Evolutionary conservation across 64 coral and sea anemone species (phyloP).

Genomic region (Montipora cactus): DNA sequence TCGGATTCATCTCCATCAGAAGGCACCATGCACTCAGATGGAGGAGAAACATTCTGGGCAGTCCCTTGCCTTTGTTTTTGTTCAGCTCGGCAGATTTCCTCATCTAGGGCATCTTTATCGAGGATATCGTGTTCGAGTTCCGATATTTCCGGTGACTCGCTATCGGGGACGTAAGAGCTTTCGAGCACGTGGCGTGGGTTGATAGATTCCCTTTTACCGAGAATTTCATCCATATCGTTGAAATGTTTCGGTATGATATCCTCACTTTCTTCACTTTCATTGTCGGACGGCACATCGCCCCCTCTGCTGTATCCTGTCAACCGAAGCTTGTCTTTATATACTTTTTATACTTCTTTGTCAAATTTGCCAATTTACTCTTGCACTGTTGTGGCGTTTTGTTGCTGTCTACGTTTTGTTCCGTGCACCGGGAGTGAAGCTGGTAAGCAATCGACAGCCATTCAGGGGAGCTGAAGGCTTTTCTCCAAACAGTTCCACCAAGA

Average conservation of each 20-base stretch:
- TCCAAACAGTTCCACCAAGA: constrained; percentile 27
- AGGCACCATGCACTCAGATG: constrained; percentile 23
- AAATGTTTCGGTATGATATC: constrained; percentile 30
- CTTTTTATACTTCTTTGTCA: constrained; percentile 41
- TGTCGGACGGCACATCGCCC: constrained; percentile 39
- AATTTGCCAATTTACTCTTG: constrained; percentile 33
- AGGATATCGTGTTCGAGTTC: constrained; percentile 25
- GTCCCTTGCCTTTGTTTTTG: constrained; percentile 17
- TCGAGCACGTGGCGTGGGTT: constrained; percentile 50
- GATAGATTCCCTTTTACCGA: constrained; percentile 49
- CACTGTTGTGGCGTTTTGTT: constrained; percentile 43
- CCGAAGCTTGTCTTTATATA: constrained; percentile 40
- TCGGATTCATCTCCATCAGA: constrained; percentile 29
- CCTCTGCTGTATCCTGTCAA: constrained; percentile 44
- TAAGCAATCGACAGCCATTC: constrained; percentile 29
- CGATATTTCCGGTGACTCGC: not conserved
- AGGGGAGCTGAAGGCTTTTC: constrained; percentile 45
- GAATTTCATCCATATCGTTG: constrained; percentile 65
- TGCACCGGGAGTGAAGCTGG: constrained; percentile 11
- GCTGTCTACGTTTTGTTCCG: constrained; percentile 23
- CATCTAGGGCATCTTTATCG: constrained; percentile 22
- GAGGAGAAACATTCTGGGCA: constrained; percentile 27
- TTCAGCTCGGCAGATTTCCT: not conserved
- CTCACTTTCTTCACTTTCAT: constrained; percentile 34
- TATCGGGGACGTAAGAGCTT: not conserved